These are phyloP conservation scores for Tupaia chinensis DNA, from an alignment of 2,113 vertebrate genomes.

Conservation along the genomic window DNA sequence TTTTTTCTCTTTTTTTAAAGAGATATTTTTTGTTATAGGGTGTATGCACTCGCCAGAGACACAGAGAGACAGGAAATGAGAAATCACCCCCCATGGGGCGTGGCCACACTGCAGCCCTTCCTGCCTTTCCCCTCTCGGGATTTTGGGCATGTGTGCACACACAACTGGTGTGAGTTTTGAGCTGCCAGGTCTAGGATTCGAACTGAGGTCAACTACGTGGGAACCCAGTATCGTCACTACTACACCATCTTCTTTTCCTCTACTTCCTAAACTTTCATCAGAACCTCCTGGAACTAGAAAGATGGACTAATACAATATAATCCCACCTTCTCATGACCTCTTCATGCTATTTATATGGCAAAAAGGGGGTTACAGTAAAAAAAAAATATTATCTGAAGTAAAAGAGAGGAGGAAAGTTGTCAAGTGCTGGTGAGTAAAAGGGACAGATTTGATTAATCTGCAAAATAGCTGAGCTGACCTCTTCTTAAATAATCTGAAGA, in stretches of 20 bases:
- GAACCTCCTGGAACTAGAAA: slow-evolving; percentile 2
- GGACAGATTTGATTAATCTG: background rate
- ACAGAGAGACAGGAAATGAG: too few relatives aligned
- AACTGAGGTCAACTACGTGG: too few relatives aligned
- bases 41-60: too few relatives aligned
- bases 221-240: too few relatives aligned
- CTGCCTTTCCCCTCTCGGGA: too few relatives aligned
- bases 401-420: background rate
- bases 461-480: background rate
- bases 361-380: background rate
- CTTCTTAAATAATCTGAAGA: slow-evolving; percentile 22
- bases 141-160: too few relatives aligned
- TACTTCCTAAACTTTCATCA: background rate
- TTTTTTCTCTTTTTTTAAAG: too few relatives aligned
- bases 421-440: background rate
- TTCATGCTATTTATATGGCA: background rate
- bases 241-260: background rate
- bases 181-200: too few relatives aligned
- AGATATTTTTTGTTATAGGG: too few relatives aligned
- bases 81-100: too few relatives aligned
- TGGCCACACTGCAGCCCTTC: too few relatives aligned
- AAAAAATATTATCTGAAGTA: background rate
- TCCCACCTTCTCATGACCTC: background rate
- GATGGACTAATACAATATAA: background rate
- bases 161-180: too few relatives aligned